Conservation (phyloP, 2,797 vertebrate genomes). For the Myripristis murdjan region DNA sequence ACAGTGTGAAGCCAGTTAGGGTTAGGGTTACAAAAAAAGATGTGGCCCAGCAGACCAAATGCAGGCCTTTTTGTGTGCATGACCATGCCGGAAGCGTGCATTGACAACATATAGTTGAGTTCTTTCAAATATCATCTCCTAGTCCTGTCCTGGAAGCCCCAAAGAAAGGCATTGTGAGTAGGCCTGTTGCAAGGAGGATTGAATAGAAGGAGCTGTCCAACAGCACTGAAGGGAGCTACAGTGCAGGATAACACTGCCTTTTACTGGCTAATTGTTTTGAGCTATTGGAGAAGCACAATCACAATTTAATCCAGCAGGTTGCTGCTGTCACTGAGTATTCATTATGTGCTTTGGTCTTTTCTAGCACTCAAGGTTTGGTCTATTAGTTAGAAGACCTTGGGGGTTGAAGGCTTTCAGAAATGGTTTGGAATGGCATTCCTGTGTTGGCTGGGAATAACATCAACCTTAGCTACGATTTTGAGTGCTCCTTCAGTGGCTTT, state of each 20-base stretch:
- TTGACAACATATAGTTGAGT: constrained; percentile 66
- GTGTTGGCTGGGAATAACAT: constrained; percentile 2
- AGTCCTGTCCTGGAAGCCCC: constrained; percentile 74
- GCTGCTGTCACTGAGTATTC: neutral
- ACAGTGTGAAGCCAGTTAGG: no score
- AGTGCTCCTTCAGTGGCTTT: neutral
- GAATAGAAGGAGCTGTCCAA: constrained; percentile 21
- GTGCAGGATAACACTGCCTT: neutral
- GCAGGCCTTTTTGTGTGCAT: constrained; percentile 4
- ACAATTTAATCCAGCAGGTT: constrained; percentile 13
- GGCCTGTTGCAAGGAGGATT: constrained; percentile 14
- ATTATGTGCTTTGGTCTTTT: neutral
- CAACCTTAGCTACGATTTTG: neutral
- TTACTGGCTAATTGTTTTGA: constrained; percentile 32
- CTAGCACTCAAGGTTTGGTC: neutral
- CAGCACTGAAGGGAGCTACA: constrained; percentile 2
- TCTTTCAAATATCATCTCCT: constrained; percentile 60
- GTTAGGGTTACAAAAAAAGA: no score
- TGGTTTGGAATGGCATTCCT: constrained; percentile 9
- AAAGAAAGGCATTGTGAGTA: constrained; percentile 57
- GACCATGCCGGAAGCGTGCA: constrained; percentile 70
- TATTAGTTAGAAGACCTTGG: constrained; percentile 16
- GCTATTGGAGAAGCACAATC: constrained; percentile 8
- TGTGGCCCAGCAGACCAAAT: no score
- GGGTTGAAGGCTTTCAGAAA: constrained; percentile 20